Evolutionary conservation across 2,797 vertebrate species (phyloP), one percentile per base, ranked within the genome.

Genomic region (Neopelma chrysocephalum): DNA sequence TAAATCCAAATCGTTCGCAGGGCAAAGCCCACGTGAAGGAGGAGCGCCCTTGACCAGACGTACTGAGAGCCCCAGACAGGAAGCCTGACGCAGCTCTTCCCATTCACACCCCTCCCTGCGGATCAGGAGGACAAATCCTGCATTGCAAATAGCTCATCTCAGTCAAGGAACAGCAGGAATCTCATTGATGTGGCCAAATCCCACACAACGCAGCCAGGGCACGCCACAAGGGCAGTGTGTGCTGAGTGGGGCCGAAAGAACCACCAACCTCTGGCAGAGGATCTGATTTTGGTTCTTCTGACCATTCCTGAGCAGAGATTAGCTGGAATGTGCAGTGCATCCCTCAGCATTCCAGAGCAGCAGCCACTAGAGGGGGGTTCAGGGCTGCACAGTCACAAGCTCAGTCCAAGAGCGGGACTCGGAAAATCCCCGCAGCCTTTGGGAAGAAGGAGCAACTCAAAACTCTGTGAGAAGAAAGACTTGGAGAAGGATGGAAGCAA

Each of bases 321-420:
- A 66, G 50, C 34, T 0, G 10, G 58, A 20, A 25, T 1, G 3
- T 0, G 66, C 53, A 3, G 89, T 4, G 13, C 72, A 22, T 64
- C 64, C 42, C 56, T 43, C 1, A 0, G 1, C 56, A 18, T 60
- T 85, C 77, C 32, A 1, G 94, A 72, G 84, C 75, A 23, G 93
- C 91, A 85, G 91, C 91, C 91, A 3, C 95, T 87, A 92, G 95
- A 94, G 94, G 95, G 89, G 93, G 21, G 45, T 40, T 82, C 51
- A 9, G 78, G 0, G 5, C 54, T 21, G 36, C 12, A 7, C 77
- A 32, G 36, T 27, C 4, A 1, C 48, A 7, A 40, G 27, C 54
- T 60, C 58, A 0, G 19, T 19, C 23, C 3, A 0, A 8, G 51
- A 90, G 13, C 2, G 16, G 62, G 17, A 66, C 54, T 43, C 0